Conservation (phyloP, 2,797 vertebrate species). For the Parotocinclus haroldoi region DNA sequence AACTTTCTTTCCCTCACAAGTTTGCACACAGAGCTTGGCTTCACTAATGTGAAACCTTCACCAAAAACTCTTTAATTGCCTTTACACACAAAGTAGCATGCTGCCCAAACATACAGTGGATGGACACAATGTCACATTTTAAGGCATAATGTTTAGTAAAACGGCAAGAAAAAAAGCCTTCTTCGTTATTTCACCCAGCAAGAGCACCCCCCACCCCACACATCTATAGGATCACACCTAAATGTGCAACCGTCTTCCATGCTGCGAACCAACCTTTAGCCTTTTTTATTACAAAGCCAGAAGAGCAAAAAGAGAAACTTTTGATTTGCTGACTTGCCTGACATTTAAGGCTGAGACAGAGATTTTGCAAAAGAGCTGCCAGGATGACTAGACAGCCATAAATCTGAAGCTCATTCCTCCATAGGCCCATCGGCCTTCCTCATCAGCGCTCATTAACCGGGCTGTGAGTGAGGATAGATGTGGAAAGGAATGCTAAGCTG, state of each 20-base stretch:
- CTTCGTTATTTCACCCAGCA: conserved; percentile 27
- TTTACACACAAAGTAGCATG: conserved; percentile 12
- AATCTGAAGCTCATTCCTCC: conserved; percentile 20
- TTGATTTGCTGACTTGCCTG: conserved; percentile 31
- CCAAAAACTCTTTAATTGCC: conserved; percentile 14
- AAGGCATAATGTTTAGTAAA: conserved; percentile 1
- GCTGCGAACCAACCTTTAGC: neutral
- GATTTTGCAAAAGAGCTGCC: conserved; percentile 12
- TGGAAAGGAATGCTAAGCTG: conserved; percentile 33
- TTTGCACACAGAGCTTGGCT: neutral
- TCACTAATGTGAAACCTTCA: neutral
- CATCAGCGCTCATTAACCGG: conserved; percentile 47
- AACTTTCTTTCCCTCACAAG: neutral
- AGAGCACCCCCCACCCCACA: too few relatives aligned
- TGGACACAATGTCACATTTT: conserved; percentile 8
- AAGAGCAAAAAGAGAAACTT: conserved; percentile 31
- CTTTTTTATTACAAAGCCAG: conserved; percentile 22
- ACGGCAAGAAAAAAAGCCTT: neutral
- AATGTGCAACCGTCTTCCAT: neutral
- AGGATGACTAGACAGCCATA: neutral
- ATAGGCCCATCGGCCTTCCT: conserved; percentile 44
- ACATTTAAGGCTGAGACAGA: conserved; percentile 32
- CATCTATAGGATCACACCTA: neutral
- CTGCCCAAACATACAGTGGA: neutral
- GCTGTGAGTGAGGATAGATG: conserved; percentile 26